Conservation (phyloP, 2,888 invertebrate species). For the Schizaphis graminum region DNA sequence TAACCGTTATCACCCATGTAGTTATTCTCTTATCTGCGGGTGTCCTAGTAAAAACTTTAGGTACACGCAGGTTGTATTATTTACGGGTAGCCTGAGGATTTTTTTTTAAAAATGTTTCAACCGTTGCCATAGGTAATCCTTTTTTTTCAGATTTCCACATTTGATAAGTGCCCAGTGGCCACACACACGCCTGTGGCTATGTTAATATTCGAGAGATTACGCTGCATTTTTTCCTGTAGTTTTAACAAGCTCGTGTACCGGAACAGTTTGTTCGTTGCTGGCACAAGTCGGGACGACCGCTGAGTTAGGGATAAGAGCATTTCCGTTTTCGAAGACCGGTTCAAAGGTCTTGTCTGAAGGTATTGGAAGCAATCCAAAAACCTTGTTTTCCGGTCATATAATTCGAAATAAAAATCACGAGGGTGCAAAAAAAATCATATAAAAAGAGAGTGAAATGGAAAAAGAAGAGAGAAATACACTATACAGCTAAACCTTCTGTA, state of each 20-base stretch:
- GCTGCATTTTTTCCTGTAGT: constrained; percentile 9
- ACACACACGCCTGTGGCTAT: neutral
- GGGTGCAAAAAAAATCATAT: constrained; percentile 18
- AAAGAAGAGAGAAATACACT: neutral
- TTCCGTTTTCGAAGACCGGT: constrained; percentile 63
- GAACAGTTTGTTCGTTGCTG: constrained; percentile 32
- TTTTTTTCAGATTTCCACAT: neutral
- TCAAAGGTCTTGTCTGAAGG: constrained; percentile 52
- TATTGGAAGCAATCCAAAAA: constrained; percentile 45
- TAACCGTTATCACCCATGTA: constrained; percentile 44
- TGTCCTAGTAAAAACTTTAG: constrained; percentile 49
- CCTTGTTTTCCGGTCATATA: constrained; percentile 55
- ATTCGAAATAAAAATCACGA: constrained; percentile 51
- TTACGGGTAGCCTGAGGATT: constrained; percentile 21
- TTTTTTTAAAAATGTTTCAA: neutral
- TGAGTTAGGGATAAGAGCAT: constrained; percentile 43
- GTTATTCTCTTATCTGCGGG: constrained; percentile 57
- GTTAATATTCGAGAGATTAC: constrained; percentile 41
- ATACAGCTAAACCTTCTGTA: constrained; percentile 13
- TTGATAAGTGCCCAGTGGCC: constrained; percentile 18
- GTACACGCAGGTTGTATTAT: constrained; percentile 21
- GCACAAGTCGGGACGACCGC: constrained; percentile 15
- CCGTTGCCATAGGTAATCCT: constrained; percentile 20
- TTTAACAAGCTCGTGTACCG: neutral
- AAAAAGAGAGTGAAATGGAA: neutral